phyloP scores from a whole-genome alignment of 1,140 invertebrate species.

The Limonius californicus region DNA sequence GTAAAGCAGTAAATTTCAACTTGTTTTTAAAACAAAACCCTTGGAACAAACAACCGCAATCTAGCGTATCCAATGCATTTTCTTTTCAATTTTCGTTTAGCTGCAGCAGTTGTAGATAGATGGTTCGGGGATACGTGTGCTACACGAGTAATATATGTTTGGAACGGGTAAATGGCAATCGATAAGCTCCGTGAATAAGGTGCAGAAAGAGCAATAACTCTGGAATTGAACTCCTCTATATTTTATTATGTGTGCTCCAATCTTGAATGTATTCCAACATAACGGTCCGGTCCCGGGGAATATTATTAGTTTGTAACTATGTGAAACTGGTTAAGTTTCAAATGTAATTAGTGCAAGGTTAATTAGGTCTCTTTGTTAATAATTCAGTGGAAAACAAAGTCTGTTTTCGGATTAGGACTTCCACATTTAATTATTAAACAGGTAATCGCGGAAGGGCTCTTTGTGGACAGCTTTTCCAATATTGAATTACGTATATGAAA shows the following conservation, averaged over 20 bases:
- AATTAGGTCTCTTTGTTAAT: not conserved
- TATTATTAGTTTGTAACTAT: not conserved
- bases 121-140: slow-evolving; percentile 15
- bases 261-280: slow-evolving; percentile 3
- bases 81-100: slow-evolving; percentile 3
- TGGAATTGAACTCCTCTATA: slow-evolving; percentile 20
- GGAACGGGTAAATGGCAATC: slow-evolving; percentile 32
- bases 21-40: no score
- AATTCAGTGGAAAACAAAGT: not conserved
- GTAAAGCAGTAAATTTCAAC: no score
- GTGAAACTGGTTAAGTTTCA: not conserved
- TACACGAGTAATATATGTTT: slow-evolving; percentile 25
- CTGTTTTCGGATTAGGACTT: not conserved
- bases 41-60: not conserved
- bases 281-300: not conserved
- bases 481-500: not conserved
- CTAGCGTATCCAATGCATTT: slow-evolving; percentile 2
- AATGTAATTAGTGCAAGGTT: not conserved
- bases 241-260: slow-evolving; percentile 22
- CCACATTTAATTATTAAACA: not conserved
- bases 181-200: slow-evolving; percentile 32
- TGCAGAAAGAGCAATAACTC: slow-evolving; percentile 32
- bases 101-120: slow-evolving; percentile 3
- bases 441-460: not conserved
- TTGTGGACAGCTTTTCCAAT: not conserved